phyloP scores from a whole-genome alignment of 2,113 vertebrate genomes.

The Notarius lentiginosus region DNA sequence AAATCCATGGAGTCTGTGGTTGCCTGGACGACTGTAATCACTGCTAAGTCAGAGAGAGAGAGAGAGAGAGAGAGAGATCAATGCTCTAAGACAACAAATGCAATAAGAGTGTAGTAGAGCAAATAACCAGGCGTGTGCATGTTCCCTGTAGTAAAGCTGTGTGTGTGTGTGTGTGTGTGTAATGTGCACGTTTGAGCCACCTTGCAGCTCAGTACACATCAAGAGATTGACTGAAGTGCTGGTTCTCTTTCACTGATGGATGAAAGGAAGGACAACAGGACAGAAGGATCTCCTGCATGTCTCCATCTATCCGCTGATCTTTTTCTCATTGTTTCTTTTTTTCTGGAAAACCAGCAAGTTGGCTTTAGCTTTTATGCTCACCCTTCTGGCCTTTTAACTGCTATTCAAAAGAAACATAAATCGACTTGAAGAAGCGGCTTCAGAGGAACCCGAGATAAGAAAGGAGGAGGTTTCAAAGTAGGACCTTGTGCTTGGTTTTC shows the following conservation, averaged over 20 bases:
- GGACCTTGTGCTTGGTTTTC: background rate
- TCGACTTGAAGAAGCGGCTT: background rate
- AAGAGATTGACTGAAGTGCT: constrained; percentile 33
- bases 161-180: constrained; percentile 14
- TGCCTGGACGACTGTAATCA: constrained; percentile 76
- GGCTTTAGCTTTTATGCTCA: background rate
- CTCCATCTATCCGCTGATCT: background rate
- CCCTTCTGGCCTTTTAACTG: background rate
- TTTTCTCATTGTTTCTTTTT: background rate
- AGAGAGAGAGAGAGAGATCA: constrained; percentile 38
- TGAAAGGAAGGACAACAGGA: background rate
- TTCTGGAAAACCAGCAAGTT: background rate
- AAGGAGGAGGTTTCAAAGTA: background rate
- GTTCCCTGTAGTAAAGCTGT: constrained; percentile 36
- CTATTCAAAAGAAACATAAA: background rate
- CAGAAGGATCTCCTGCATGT: background rate
- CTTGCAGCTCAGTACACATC: background rate
- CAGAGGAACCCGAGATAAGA: background rate
- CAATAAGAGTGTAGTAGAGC: constrained; percentile 37
- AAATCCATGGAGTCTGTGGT: constrained; percentile 80
- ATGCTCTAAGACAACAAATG: constrained; percentile 44
- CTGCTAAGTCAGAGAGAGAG: constrained; percentile 64
- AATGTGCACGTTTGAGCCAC: background rate
- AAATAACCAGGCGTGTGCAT: constrained; percentile 30
- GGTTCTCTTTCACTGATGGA: constrained; percentile 9